A percentile compares a stretch with the other conserved stretches of the same genome.
These are phyloP conservation scores for Danio choprae DNA, from an alignment of 2,797 vertebrate genomes.

Conservation along the genomic window DNA sequence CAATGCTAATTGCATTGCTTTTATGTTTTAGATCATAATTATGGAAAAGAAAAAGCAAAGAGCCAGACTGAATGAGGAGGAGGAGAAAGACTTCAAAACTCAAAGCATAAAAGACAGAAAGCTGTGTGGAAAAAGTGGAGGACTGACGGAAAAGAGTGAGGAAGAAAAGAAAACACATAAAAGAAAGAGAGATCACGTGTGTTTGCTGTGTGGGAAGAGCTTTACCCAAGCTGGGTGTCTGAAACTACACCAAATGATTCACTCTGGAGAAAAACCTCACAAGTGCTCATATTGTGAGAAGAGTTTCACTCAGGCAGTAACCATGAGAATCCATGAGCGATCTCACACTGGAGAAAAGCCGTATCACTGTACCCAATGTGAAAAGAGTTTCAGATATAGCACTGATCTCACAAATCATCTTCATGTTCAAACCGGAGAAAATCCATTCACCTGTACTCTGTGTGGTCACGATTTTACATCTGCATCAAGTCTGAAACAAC, in stretches of 20 bases:
- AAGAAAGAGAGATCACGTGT: too few relatives aligned
- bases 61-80: too few relatives aligned
- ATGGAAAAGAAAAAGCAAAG: too few relatives aligned
- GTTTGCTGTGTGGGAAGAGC: too few relatives aligned
- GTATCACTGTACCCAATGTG: background rate
- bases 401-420: background rate
- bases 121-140: too few relatives aligned
- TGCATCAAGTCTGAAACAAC: background rate
- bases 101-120: too few relatives aligned
- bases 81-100: too few relatives aligned
- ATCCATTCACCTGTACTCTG: background rate
- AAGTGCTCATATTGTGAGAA: background rate
- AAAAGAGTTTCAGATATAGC: slow-evolving; percentile 9
- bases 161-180: too few relatives aligned
- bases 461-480: background rate
- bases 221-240: too few relatives aligned
- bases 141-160: too few relatives aligned
- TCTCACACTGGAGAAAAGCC: slow-evolving; percentile 8
- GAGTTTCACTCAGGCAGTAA: background rate
- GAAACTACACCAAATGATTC: background rate
- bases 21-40: too few relatives aligned
- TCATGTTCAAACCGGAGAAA: background rate
- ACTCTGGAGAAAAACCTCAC: background rate
- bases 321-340: background rate
- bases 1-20: too few relatives aligned